These are phyloP conservation scores for Phenacoccus solenopsis DNA, from an alignment of 1,140 invertebrate genomes.

Conservation along the genomic window DNA sequence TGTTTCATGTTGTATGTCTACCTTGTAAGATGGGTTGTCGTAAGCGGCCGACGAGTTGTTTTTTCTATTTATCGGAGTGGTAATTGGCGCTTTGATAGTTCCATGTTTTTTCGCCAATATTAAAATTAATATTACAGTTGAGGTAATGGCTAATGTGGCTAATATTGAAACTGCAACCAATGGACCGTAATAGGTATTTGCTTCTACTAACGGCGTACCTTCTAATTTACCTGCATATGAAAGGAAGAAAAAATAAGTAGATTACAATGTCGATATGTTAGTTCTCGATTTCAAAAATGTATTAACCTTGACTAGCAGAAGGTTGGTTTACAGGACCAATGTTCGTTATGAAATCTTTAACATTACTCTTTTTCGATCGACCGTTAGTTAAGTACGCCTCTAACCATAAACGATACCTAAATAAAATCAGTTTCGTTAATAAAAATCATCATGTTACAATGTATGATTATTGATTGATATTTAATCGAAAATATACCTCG, in stretches of 20 bases:
- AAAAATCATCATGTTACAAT: neutral
- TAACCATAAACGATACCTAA: constrained; percentile 67
- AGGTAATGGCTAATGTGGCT: constrained; percentile 66
- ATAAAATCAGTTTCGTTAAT: neutral
- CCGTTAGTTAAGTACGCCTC: constrained; percentile 80
- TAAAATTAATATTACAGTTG: constrained; percentile 61
- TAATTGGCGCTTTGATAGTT: constrained; percentile 48
- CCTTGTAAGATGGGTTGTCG: constrained; percentile 88
- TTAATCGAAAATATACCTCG: constrained; percentile 36
- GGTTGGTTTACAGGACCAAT: constrained; percentile 45
- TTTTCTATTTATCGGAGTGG: constrained; percentile 37
- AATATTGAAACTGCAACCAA: constrained; percentile 75
- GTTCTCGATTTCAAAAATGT: neutral
- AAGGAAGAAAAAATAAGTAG: neutral
- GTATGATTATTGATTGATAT: neutral
- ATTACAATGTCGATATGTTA: neutral
- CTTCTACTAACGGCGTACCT: constrained; percentile 34
- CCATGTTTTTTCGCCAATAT: constrained; percentile 62
- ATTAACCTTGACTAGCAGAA: constrained; percentile 39
- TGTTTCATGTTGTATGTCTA: constrained; percentile 79
- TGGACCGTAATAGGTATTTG: constrained; percentile 69
- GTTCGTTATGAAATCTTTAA: constrained; percentile 74
- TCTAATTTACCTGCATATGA: constrained; percentile 45
- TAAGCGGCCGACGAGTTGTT: constrained; percentile 53
- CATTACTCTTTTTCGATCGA: constrained; percentile 74